phyloP scores from a whole-genome alignment of 2,888 invertebrate genomes.

The Capitulum mitella region DNA sequence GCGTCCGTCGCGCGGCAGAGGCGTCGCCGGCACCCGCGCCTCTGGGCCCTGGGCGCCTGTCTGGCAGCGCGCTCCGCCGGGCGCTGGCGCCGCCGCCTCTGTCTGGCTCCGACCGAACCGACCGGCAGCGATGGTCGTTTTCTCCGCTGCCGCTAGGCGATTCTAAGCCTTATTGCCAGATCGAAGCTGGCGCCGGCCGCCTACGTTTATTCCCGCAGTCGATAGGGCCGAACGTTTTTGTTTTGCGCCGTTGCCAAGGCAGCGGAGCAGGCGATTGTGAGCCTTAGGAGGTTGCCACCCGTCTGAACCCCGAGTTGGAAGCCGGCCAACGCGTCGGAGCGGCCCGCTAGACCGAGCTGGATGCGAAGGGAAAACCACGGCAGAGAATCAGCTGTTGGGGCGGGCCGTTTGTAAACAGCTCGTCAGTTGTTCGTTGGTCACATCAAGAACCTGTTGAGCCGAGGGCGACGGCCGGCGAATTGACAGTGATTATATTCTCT shows the following conservation, averaged over 20 bases:
- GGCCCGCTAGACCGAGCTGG: background rate
- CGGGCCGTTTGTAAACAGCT: slow-evolving; percentile 12
- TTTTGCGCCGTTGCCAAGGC: slow-evolving; percentile 21
- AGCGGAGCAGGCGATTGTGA: slow-evolving; percentile 15
- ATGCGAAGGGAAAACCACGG: background rate
- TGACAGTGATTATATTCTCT: too few species aligned
- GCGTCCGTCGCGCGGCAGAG: background rate
- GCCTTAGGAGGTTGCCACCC: background rate
- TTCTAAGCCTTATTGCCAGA: slow-evolving; percentile 17
- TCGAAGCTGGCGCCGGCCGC: slow-evolving; percentile 7
- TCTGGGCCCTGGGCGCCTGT: background rate
- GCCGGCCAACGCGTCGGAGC: background rate
- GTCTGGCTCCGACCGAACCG: background rate
- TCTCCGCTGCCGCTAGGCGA: background rate
- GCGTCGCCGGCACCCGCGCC: background rate
- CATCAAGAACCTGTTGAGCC: background rate
- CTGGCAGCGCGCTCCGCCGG: background rate
- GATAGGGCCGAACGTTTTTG: slow-evolving; percentile 23
- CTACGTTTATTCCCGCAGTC: slow-evolving; percentile 23
- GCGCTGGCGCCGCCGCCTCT: background rate
- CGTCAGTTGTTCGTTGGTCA: background rate
- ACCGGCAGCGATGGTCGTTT: background rate
- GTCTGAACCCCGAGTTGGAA: background rate
- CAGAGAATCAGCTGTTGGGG: slow-evolving; percentile 17
- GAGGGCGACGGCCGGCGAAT: too few species aligned